These are phyloP conservation scores for Toxotes jaculatrix DNA, from an alignment of 2,113 vertebrate species.

Conservation along the genomic window DNA sequence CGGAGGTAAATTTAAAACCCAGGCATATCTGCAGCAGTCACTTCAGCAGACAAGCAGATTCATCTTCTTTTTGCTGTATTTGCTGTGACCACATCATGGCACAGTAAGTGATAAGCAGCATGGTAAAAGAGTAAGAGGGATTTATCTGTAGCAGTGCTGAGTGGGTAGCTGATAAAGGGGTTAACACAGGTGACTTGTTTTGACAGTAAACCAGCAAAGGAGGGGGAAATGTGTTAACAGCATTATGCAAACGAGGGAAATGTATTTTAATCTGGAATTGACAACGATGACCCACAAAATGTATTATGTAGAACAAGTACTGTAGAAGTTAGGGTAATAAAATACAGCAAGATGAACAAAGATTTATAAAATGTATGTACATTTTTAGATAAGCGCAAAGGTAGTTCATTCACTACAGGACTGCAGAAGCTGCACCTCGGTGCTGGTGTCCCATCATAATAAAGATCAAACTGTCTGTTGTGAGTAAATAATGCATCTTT, in stretches of 20 bases:
- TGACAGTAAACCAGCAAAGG: slow-evolving; percentile 69
- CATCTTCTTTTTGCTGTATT: slow-evolving; percentile 74
- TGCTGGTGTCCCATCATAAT: slow-evolving; percentile 4
- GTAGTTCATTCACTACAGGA: not conserved
- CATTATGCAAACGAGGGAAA: slow-evolving; percentile 51
- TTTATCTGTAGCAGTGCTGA: slow-evolving; percentile 77
- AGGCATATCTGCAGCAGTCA: slow-evolving; percentile 61
- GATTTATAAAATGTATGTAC: not conserved
- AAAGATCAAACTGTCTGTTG: slow-evolving; percentile 14
- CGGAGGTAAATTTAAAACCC: slow-evolving; percentile 67
- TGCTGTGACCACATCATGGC: slow-evolving; percentile 76
- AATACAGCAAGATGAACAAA: slow-evolving; percentile 16
- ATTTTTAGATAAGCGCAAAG: slow-evolving; percentile 32
- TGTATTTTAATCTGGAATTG: slow-evolving; percentile 50
- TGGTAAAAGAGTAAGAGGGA: slow-evolving; percentile 68
- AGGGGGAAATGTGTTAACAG: slow-evolving; percentile 44
- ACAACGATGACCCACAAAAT: slow-evolving; percentile 54
- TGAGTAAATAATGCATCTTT: slow-evolving; percentile 26
- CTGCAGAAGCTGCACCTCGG: not conserved
- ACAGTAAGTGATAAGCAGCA: slow-evolving; percentile 74
- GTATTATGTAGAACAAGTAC: not conserved
- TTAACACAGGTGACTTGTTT: slow-evolving; percentile 73
- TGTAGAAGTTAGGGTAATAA: slow-evolving; percentile 3
- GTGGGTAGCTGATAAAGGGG: slow-evolving; percentile 69
- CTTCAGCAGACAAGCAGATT: slow-evolving; percentile 70